Percentiles rank a stretch among this genome's conserved stretches.
Evolutionary conservation across 2,888 invertebrate genomes (phyloP).

Genomic region (Uloborus plumipes): DNA sequence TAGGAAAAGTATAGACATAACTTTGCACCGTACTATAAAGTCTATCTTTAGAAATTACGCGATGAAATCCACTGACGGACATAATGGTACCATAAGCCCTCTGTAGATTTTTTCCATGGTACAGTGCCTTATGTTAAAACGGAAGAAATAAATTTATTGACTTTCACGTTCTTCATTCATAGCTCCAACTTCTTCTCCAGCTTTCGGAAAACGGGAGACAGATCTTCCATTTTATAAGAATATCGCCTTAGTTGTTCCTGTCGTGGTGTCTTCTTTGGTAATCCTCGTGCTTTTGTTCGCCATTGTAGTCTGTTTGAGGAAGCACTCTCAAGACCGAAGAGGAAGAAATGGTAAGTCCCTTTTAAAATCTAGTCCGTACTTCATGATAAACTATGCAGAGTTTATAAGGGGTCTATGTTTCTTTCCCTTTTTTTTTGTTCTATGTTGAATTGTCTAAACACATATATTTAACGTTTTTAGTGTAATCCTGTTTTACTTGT

Average conservation of each 20-base stretch:
- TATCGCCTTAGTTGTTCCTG: conserved; percentile 53
- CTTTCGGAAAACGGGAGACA: conserved; percentile 54
- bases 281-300: conserved; percentile 54
- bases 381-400: no score
- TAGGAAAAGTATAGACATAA: background rate
- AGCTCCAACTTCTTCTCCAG: conserved; percentile 59
- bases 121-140: background rate
- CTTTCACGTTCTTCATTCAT: conserved; percentile 20
- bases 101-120: conserved; percentile 31
- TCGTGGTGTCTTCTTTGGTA: conserved; percentile 53
- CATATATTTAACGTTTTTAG: background rate
- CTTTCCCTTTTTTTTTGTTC: no score
- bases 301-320: conserved; percentile 53
- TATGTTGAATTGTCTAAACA: no score
- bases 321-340: conserved; percentile 53
- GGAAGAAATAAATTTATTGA: background rate
- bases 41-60: background rate
- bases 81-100: conserved; percentile 51
- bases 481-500: background rate
- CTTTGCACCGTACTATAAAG: background rate
- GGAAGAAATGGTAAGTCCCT: conserved; percentile 17
- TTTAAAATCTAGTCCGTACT: no score
- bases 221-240: conserved; percentile 59
- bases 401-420: no score
- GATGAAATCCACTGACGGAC: conserved; percentile 24